These are phyloP conservation scores for Drosophila ogumai DNA, from an alignment of 1,140 invertebrate genomes.

Conservation along the genomic window DNA sequence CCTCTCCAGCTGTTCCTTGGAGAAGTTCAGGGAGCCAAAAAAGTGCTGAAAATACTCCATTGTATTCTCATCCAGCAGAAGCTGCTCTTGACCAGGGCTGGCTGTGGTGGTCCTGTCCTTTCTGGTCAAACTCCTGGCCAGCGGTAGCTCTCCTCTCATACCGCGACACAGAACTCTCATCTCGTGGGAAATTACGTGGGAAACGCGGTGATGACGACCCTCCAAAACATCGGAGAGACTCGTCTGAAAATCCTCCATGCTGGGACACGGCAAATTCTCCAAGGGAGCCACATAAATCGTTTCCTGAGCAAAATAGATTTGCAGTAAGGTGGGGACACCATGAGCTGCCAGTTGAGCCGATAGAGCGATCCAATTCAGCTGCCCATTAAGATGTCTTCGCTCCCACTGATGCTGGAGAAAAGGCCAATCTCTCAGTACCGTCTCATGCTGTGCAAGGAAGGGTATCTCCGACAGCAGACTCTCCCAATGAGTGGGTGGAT, in stretches of 20 bases:
- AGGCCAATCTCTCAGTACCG: conserved; percentile 54
- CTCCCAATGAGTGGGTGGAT: conserved; percentile 28
- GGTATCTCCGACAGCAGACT: conserved; percentile 55
- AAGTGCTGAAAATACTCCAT: conserved; percentile 65
- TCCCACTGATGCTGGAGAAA: conserved; percentile 68
- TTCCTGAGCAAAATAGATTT: conserved; percentile 71
- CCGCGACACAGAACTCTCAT: conserved; percentile 64
- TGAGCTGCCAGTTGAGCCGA: conserved; percentile 71
- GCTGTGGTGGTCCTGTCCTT: neutral
- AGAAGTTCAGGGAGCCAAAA: conserved; percentile 55
- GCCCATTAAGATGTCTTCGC: conserved; percentile 24
- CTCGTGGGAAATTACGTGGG: conserved; percentile 59
- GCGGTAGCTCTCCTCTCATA: conserved; percentile 64
- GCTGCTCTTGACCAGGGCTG: conserved; percentile 24
- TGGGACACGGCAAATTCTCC: conserved; percentile 55
- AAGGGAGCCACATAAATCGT: conserved; percentile 70
- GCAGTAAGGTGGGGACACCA: conserved; percentile 62
- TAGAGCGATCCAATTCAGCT: conserved; percentile 66
- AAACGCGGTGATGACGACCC: conserved; percentile 51
- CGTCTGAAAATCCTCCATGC: conserved; percentile 17
- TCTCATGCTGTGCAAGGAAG: conserved; percentile 43
- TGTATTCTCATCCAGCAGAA: conserved; percentile 60
- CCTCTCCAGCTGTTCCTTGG: conserved; percentile 41
- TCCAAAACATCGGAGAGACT: conserved; percentile 36
- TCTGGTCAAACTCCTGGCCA: conserved; percentile 21